Base-by-base conservation (phyloP, 2,797 vertebrate species). In the Notoglanidium macrostoma region DNA sequence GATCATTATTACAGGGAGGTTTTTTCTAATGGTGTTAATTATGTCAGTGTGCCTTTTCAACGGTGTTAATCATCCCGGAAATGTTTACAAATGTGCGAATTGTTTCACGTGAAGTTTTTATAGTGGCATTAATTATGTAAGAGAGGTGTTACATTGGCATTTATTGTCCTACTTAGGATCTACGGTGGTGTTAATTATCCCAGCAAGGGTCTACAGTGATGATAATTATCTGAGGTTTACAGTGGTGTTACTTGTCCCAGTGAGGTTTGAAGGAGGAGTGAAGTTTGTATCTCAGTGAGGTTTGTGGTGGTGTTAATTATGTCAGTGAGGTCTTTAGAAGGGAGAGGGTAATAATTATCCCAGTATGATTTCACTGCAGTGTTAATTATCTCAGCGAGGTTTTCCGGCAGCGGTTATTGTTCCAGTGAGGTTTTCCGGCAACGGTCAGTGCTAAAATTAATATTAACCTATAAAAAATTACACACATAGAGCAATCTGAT, bases 371-470 rank as follows among this genome's bases (percentile, higher is more conserved):
- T 29, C 19, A 49, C 59, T 5, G 59, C 26, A n/a, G 19, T 82
- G 44, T 65, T 82, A 67, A 82, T 59, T 12, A 59, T 74, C 23
- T 73, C 35, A 59, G 49, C 7, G 21, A 84, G 65, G 65, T 70
- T 84, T 73, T 59, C 55, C 2, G 73, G 17, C 29, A 35, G 51
- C 5, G 21, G 32, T 57, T 80, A n/a, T 55, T 57, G 11, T 72
- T 15, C 26, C 32, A 55, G 55, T 74, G 84, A 85, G 83, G 83
- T 57, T 74, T 85, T 76, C 12, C 5, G 29, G 54, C 23, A 15
- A 76, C 40, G 72, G 29, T 77, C 57, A 85, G 72, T 77, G 57
- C 40, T 77, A 35, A 83, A 68, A 68, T 83, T 65, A 32, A 67
- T 68, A 68, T 54, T 21, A 67, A 19, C 61, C 8, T 51, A 51